Percentiles rank a stretch among this genome's conserved stretches.
Evolutionary conservation across 2,113 vertebrate genomes (phyloP).

Genomic region (Noctilio leporinus): DNA sequence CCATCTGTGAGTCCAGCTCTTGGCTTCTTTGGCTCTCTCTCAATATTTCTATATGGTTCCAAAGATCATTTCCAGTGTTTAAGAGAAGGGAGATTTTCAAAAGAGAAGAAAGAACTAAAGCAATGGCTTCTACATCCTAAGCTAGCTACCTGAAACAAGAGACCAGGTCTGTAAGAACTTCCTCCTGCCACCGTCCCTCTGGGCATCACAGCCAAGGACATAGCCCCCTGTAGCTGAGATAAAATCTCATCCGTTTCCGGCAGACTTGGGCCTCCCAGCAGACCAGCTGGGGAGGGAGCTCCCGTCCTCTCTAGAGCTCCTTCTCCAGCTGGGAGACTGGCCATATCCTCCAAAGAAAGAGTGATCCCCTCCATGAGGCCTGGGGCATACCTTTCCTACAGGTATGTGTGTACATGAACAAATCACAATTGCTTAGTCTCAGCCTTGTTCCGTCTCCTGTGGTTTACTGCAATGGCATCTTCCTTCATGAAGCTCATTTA

Average conservation of each 20-base stretch:
- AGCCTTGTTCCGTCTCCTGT: constrained; percentile 65
- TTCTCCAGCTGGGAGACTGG: neutral
- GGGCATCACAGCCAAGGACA: neutral
- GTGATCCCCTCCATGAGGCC: constrained; percentile 37
- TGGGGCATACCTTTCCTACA: constrained; percentile 14
- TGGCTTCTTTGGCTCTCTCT: neutral
- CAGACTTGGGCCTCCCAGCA: neutral
- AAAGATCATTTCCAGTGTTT: neutral
- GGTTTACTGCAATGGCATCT: constrained; percentile 68
- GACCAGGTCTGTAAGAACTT: neutral
- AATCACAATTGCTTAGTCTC: constrained; percentile 66
- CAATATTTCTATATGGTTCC: neutral
- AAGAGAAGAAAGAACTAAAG: neutral
- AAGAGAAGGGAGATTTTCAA: neutral
- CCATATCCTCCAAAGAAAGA: neutral
- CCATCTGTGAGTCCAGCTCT: neutral
- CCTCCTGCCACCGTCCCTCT: too few relatives aligned
- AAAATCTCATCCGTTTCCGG: neutral
- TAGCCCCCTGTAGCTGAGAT: neutral
- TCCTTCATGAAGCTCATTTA: constrained; percentile 56
- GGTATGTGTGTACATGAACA: neutral
- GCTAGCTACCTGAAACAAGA: neutral
- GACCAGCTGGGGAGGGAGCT: too few relatives aligned
- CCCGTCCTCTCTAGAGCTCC: neutral
- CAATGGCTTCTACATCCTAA: neutral